phyloP scores from a whole-genome alignment of 2,113 vertebrate species.

The Anoura caudifer region DNA sequence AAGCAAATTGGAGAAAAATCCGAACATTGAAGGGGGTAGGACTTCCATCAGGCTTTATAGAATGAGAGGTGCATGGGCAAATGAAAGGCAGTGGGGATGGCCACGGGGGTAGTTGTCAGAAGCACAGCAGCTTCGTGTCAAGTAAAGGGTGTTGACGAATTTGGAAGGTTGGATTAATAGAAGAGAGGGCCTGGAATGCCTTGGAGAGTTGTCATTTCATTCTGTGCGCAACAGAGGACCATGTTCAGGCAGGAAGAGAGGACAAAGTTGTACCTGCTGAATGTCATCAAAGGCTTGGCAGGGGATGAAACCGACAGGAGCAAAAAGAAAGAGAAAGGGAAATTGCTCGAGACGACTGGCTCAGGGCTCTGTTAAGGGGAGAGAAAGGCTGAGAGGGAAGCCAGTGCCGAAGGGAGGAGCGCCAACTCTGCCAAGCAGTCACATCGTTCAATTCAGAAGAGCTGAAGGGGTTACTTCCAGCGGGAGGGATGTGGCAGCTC shows the following conservation, averaged over 20 bases:
- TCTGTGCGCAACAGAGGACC: background rate
- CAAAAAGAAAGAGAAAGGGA: constrained; percentile 33
- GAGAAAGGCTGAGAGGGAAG: background rate
- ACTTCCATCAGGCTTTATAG: background rate
- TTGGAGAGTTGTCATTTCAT: background rate
- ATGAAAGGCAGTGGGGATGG: background rate
- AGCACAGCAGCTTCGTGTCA: background rate
- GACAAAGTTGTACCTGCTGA: constrained; percentile 39
- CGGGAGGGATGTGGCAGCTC: background rate
- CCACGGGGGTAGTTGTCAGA: background rate
- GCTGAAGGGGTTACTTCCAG: constrained; percentile 18
- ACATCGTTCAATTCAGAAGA: background rate
- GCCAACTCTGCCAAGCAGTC: background rate
- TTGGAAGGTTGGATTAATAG: background rate
- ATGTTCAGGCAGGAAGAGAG: background rate
- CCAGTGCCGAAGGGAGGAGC: background rate
- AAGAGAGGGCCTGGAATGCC: background rate
- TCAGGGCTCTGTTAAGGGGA: background rate
- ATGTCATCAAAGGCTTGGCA: constrained; percentile 38
- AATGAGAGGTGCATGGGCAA: background rate
- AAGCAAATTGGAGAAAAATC: background rate
- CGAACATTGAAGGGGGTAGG: background rate
- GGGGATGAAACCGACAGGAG: background rate
- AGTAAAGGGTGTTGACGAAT: background rate
- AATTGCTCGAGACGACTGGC: constrained; percentile 7